Base-by-base conservation (phyloP, 2,113 vertebrate species). In the Cygnus atratus region DNA sequence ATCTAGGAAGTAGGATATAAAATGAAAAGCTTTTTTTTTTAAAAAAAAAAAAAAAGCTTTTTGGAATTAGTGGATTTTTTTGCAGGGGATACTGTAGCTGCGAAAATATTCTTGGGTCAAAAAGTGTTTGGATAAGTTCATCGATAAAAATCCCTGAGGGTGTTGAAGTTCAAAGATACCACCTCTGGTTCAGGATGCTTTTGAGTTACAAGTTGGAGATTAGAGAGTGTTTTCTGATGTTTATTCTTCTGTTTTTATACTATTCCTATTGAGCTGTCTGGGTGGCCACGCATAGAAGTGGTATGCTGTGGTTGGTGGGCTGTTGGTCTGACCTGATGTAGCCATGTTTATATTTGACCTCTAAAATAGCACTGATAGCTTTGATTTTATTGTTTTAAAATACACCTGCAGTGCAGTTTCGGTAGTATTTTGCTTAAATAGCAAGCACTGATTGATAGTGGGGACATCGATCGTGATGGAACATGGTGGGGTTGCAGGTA, bases 41-140 rank as follows among this genome's bases (percentile, higher is more conserved):
- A n/a, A 41, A 1, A 7, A 37, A 81, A 74, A 44, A 0, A 0
- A 2, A 14, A 33, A 43, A n/a, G 7, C 24, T 95, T 91, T 88
- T 92, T 19, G 65, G 77, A 63, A 70, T 94, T 87, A 58, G 41
- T 75, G 33, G 13, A 43, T 37, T 93, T 86, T 80, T 83, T 3
- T 83, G 29, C 35, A 57, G 20, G 16, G 3, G 8, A 11, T 84
- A 0, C 19, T 59, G 13, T 43, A 58, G 81, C 24, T 79, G n/a
- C 29, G 58, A 25, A 37, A 54, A n/a, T 39, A 29, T 61, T 79
- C 50, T n/a, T 62, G 54, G 6, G 10, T 76, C n/a, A 33, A 28
- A 67, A 93, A 62, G 16, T 28, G 2, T 65, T 94, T 57, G 58
- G 9, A 14, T 79, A 46, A 85, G 11, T 90, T 85, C 1, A 11